Percentiles rank a stretch among this genome's conserved stretches.
These are phyloP conservation scores for Nasonia oneida DNA, from an alignment of 2,888 invertebrate genomes.

Conservation along the genomic window DNA sequence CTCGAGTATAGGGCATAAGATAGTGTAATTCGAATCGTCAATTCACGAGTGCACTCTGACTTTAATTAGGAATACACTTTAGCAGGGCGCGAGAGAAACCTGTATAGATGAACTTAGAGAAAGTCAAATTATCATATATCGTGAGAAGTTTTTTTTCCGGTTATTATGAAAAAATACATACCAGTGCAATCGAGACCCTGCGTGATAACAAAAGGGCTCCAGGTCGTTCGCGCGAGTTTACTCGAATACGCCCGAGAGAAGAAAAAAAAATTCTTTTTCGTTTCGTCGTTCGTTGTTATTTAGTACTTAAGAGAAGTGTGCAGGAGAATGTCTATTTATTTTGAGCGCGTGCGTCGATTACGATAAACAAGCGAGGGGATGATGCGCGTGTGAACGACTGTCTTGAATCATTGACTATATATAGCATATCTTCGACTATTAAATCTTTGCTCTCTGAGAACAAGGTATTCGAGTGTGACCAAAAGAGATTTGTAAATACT, in stretches of 20 bases:
- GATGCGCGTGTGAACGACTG: background rate
- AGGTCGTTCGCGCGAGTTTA: slow-evolving; percentile 23
- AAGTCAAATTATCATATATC: slow-evolving; percentile 41
- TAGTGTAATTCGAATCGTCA: slow-evolving; percentile 54
- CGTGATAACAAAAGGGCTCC: slow-evolving; percentile 8
- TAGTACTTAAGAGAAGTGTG: slow-evolving; percentile 59
- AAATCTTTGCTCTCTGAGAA: slow-evolving; percentile 48
- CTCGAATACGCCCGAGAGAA: slow-evolving; percentile 28
- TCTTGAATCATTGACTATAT: slow-evolving; percentile 5
- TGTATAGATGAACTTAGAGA: slow-evolving; percentile 35
- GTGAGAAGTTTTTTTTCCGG: slow-evolving; percentile 25
- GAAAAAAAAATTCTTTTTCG: slow-evolving; percentile 1
- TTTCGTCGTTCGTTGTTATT: slow-evolving; percentile 61
- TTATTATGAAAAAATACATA: background rate
- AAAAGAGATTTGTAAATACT: slow-evolving; percentile 59
- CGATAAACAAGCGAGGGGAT: background rate
- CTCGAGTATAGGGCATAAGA: slow-evolving; percentile 30
- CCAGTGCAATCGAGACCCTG: slow-evolving; percentile 54
- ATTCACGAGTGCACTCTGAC: slow-evolving; percentile 22
- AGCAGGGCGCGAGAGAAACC: background rate
- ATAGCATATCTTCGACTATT: slow-evolving; percentile 33
- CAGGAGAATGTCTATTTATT: slow-evolving; percentile 42
- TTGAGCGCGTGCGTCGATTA: slow-evolving; percentile 33
- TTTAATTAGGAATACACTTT: background rate
- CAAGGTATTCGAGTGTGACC: slow-evolving; percentile 46